These are phyloP conservation scores for Drosophila oshimai DNA, from an alignment of 1,140 invertebrate species.

Conservation along the genomic window DNA sequence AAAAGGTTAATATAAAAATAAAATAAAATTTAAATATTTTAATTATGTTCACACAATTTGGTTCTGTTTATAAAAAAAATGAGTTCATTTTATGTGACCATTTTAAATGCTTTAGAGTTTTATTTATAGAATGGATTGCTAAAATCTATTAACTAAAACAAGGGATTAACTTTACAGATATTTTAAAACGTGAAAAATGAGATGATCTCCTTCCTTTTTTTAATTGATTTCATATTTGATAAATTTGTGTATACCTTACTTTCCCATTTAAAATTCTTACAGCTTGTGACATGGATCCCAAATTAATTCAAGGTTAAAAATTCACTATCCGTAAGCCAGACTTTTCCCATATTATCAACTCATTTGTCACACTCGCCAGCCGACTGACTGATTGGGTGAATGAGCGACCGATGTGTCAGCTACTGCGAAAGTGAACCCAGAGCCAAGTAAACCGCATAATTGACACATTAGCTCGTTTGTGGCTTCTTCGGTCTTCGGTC, in stretches of 20 bases:
- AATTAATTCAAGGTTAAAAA: not conserved
- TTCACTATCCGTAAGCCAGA: not conserved
- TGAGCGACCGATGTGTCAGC: constrained; percentile 3
- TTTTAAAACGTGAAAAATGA: too few species aligned
- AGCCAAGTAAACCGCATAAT: constrained; percentile 66
- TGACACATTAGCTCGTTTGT: constrained; percentile 75
- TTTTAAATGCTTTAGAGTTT: too few species aligned
- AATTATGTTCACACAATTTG: too few species aligned
- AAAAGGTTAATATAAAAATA: not conserved
- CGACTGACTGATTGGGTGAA: constrained; percentile 16
- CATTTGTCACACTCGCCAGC: constrained; percentile 47
- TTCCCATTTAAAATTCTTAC: not conserved
- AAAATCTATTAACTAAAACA: too few species aligned
- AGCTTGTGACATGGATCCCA: not conserved
- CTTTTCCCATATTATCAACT: constrained; percentile 61
- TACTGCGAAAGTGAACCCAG: constrained; percentile 43
- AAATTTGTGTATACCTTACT: too few species aligned
- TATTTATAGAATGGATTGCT: too few species aligned
- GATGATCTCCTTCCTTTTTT: too few species aligned
- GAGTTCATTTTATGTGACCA: too few species aligned
- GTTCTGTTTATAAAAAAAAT: not conserved
- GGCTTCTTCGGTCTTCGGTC: constrained; percentile 44
- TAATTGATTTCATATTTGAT: not conserved
- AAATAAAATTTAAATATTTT: not conserved
- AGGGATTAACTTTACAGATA: too few species aligned